Conservation (phyloP, 2,888 invertebrate species). For the Papilio demoleus region DNA sequence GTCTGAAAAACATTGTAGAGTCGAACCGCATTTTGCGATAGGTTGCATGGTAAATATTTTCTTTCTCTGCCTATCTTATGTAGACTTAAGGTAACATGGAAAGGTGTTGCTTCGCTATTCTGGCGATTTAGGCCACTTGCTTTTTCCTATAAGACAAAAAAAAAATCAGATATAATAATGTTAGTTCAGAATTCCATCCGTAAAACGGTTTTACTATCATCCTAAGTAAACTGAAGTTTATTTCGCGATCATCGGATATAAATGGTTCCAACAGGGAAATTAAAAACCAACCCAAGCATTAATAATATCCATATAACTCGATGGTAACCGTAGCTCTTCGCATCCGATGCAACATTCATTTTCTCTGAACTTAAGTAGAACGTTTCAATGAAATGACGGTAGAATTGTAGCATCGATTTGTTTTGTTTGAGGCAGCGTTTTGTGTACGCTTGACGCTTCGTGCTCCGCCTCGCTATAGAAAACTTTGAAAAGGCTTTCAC, state of each 20-base stretch:
- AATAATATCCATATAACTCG: background rate
- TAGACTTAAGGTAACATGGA: too few species aligned
- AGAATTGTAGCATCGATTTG: constrained; percentile 49
- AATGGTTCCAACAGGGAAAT: background rate
- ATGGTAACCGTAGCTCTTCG: constrained; percentile 71
- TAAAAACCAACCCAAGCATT: background rate
- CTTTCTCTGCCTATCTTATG: too few species aligned
- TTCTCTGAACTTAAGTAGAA: constrained; percentile 65
- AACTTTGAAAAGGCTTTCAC: constrained; percentile 38
- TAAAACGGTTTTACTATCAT: too few species aligned
- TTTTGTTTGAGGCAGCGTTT: constrained; percentile 50
- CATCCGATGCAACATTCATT: constrained; percentile 71
- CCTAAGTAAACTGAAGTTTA: too few species aligned
- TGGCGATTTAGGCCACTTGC: too few species aligned
- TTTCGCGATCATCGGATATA: background rate
- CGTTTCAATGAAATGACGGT: constrained; percentile 53
- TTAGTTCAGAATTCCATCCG: too few species aligned
- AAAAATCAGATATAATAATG: too few species aligned
- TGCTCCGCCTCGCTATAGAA: constrained; percentile 27
- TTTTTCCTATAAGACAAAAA: too few species aligned
- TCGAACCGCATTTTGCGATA: too few species aligned
- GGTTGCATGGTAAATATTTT: too few species aligned
- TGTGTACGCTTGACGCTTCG: constrained; percentile 44
- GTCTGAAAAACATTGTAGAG: too few species aligned
- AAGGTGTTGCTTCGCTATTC: too few species aligned